These are phyloP conservation scores for Poecilia gillii DNA, from an alignment of 2,797 vertebrate species.

Conservation along the genomic window DNA sequence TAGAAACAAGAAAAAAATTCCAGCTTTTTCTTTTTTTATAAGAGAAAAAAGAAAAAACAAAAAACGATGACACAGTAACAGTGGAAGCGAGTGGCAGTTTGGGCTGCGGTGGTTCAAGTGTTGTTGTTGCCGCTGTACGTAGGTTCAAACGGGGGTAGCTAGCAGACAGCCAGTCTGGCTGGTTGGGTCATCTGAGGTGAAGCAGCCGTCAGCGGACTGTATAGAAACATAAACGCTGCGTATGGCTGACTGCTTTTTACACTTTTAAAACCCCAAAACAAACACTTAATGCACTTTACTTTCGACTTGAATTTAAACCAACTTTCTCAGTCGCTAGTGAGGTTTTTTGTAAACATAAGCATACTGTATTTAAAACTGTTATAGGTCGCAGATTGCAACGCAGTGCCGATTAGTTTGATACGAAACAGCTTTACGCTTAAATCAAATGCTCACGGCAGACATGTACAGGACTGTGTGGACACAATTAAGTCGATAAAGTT, in stretches of 20 bases:
- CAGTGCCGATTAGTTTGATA: constrained; percentile 8
- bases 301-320: neutral
- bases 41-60: neutral
- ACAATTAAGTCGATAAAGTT: constrained; percentile 5
- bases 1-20: neutral
- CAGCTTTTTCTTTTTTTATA: constrained; percentile 6
- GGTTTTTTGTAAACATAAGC: neutral
- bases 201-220: constrained; percentile 48
- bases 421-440: constrained; percentile 1
- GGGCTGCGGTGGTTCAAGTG: constrained; percentile 12
- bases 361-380: constrained; percentile 5
- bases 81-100: constrained; percentile 13
- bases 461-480: neutral
- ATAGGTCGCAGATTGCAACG: neutral
- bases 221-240: constrained; percentile 2
- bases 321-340: neutral
- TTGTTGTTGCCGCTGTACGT: constrained; percentile 41
- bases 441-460: neutral
- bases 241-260: neutral
- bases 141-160: constrained; percentile 62
- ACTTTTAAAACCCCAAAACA: neutral
- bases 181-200: constrained; percentile 75
- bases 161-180: constrained; percentile 67
- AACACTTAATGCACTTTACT: neutral
- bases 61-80: neutral